Evolutionary conservation across 2,888 invertebrate genomes (phyloP), one percentile per base, ranked within the genome.

Genomic region (Clanis bilineata): DNA sequence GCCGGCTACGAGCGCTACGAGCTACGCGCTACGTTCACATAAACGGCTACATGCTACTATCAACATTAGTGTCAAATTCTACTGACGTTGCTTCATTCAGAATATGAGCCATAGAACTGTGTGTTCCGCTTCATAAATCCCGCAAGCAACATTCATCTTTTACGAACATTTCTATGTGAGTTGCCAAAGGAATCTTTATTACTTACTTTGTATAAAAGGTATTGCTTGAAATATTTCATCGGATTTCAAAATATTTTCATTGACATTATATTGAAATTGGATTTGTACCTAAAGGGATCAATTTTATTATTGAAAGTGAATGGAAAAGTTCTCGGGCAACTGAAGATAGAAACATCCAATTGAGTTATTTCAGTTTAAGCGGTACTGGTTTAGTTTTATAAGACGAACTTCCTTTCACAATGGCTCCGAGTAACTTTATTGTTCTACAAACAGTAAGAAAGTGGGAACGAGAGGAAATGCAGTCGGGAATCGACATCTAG

Each of bases 1-100:
- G 84, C 67, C 74, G 67, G 73, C 80, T 80, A 80, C 80, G 72
- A 63, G 64, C 68, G 76, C 80, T 78, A 80, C 80, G 76, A 62
- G 70, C 76, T 79, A 79, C 77, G 74, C 57, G 73, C 80, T 79
- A 80, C 80, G 73, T 47, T 25, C 41, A 47, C 47, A 66, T 36
- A 51, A 51, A 58, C 39, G 38, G 45, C 38, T 58, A 58, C 39
- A 51, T 18, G 25, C 43, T 61, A 60, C 23, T 58, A 58, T 41
- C 57, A 65, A 60, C 56, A 59, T 56, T 55, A 54, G 47, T 56
- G 59, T 59, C 44, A 25, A 44, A 55, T 45, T 51, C 39, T 56
- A 38, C 58, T 45, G 59, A 51, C 32, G 61, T 57, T 47, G 59
- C 59, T 64, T 55, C 60, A 66, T 68, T 66, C 56, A 60, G 57